A percentile compares a stretch with the other conserved stretches of the same genome.
phyloP scores from a whole-genome alignment of 2,113 vertebrate species.

The Nerophis ophidion region DNA sequence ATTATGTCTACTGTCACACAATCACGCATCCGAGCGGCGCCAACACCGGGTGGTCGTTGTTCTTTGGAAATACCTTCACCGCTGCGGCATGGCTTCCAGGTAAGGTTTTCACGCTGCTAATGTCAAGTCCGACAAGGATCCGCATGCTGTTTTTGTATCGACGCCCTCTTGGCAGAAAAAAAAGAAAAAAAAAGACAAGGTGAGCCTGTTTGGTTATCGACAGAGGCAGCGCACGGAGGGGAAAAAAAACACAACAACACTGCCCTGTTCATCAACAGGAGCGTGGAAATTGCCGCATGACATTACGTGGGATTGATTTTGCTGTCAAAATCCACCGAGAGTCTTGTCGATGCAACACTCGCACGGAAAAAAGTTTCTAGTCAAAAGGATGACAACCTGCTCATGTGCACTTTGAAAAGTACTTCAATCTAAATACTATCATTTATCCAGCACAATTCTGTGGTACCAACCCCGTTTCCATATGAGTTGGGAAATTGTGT shows the following conservation, averaged over 20 bases:
- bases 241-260: conserved; percentile 47
- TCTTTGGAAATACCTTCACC: conserved; percentile 22
- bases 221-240: conserved; percentile 19
- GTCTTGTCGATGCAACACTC: conserved; percentile 2
- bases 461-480: no score
- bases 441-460: no score
- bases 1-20: conserved; percentile 60
- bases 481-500: no score
- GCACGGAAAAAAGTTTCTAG: background rate
- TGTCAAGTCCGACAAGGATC: conserved; percentile 32
- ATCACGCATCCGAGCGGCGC: conserved; percentile 37
- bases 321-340: conserved; percentile 8
- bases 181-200: conserved; percentile 38
- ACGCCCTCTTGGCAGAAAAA: conserved; percentile 27
- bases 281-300: conserved; percentile 50
- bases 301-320: conserved; percentile 40
- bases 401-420: conserved; percentile 1
- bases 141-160: conserved; percentile 44
- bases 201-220: conserved; percentile 42
- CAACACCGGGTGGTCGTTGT: background rate
- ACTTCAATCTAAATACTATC: background rate
- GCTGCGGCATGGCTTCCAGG: conserved; percentile 8
- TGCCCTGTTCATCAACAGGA: conserved; percentile 41
- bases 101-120: conserved; percentile 38
- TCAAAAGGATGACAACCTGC: background rate